Evolutionary conservation across 2,888 invertebrate genomes (phyloP).

Genomic region (Metellina segmentata): DNA sequence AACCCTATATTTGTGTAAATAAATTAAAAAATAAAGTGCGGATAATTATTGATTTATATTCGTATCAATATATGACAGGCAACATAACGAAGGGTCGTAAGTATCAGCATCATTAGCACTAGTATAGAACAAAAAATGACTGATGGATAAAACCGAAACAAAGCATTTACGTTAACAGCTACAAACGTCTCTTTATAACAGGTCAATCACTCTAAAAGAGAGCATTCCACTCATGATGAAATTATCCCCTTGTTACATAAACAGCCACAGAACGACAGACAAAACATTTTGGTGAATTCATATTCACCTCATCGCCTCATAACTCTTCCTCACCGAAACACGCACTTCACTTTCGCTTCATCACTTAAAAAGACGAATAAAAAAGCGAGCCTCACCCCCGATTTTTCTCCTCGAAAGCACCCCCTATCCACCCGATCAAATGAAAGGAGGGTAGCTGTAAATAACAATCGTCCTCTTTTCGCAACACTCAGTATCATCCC

Average conservation of each 20-base stretch:
- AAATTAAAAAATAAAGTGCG: too few relatives aligned
- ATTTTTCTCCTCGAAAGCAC: conserved; percentile 8
- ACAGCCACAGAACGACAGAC: background rate
- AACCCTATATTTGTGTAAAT: too few relatives aligned
- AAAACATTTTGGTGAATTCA: background rate
- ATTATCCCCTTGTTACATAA: background rate
- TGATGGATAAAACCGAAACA: too few relatives aligned
- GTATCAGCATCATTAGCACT: too few relatives aligned
- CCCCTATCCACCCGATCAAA: background rate
- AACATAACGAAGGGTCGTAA: too few relatives aligned
- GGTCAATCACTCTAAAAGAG: too few relatives aligned
- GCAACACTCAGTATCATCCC: conserved; percentile 13
- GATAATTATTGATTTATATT: too few relatives aligned
- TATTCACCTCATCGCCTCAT: background rate
- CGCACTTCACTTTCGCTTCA: background rate
- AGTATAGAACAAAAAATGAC: too few relatives aligned
- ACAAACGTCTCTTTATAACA: too few relatives aligned
- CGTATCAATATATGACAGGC: too few relatives aligned
- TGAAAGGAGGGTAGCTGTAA: conserved; percentile 21
- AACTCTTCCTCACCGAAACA: background rate
- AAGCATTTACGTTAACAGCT: too few relatives aligned
- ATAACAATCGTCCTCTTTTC: conserved; percentile 14
- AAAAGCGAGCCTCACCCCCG: conserved; percentile 14
- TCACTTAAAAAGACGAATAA: background rate
- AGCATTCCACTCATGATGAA: background rate